Conservation (phyloP, 2,888 invertebrate species). For the Ptychoptera albimana region DNA sequence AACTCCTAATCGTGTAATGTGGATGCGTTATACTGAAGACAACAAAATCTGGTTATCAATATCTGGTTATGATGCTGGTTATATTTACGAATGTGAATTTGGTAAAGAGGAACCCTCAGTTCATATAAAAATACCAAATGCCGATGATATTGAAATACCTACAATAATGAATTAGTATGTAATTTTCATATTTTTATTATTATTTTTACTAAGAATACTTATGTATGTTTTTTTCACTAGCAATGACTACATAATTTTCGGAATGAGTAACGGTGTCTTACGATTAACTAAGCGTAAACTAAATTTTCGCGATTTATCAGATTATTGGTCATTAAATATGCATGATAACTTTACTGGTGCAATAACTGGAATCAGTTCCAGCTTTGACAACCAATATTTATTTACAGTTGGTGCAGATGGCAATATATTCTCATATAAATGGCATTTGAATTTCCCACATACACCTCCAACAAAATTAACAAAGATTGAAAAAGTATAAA, state of each 20-base stretch:
- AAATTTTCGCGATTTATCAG: constrained; percentile 37
- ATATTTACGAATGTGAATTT: constrained; percentile 42
- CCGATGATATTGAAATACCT: constrained; percentile 40
- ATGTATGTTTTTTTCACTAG: constrained; percentile 20
- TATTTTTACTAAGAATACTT: not conserved
- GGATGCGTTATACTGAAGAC: constrained; percentile 35
- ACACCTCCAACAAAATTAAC: not conserved
- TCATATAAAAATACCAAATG: constrained; percentile 34
- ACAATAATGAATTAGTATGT: constrained; percentile 36
- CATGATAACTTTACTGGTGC: constrained; percentile 57
- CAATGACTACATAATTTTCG: constrained; percentile 39
- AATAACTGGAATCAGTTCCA: constrained; percentile 46
- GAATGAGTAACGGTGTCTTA: constrained; percentile 42
- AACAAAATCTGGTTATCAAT: constrained; percentile 43
- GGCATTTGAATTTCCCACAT: constrained; percentile 25
- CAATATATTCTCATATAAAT: constrained; percentile 54
- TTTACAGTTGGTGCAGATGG: constrained; percentile 57
- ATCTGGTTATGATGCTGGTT: constrained; percentile 49
- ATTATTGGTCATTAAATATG: constrained; percentile 55
- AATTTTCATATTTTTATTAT: not conserved
- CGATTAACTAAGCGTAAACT: constrained; percentile 36
- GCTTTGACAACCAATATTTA: constrained; percentile 35
- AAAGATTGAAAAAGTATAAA: not conserved
- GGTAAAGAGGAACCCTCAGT: constrained; percentile 30
- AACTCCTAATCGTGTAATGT: constrained; percentile 39